phyloP scores from a whole-genome alignment of 2,888 invertebrate genomes.

The Pegoplata infirma region DNA sequence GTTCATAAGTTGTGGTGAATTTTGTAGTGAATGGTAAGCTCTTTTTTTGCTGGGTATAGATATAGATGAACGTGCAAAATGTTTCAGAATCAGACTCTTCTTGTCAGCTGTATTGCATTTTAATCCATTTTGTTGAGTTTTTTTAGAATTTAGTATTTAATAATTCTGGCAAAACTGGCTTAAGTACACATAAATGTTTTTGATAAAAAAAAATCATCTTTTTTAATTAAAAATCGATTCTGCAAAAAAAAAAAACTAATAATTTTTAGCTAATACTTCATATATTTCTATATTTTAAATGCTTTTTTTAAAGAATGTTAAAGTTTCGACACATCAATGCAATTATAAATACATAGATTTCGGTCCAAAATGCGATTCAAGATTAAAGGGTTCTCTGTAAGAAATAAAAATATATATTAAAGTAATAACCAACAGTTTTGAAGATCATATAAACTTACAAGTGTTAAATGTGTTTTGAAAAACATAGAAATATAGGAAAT shows the following conservation, averaged over 20 bases:
- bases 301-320: constrained; percentile 63
- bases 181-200: too few relatives aligned
- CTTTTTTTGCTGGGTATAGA: too few relatives aligned
- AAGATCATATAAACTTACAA: constrained; percentile 33
- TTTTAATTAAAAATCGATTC: too few relatives aligned
- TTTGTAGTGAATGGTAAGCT: too few relatives aligned
- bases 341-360: constrained; percentile 5
- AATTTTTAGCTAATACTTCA: constrained; percentile 28
- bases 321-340: constrained; percentile 20
- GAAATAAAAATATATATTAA: constrained; percentile 1
- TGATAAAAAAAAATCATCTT: too few relatives aligned
- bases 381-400: constrained; percentile 23
- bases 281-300: constrained; percentile 76
- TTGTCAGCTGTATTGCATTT: too few relatives aligned
- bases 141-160: too few relatives aligned
- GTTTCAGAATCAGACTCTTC: too few relatives aligned
- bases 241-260: background rate
- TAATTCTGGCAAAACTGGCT: too few relatives aligned
- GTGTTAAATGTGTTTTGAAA: background rate
- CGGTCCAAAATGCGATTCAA: constrained; percentile 1
- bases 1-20: too few relatives aligned
- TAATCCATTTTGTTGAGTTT: too few relatives aligned
- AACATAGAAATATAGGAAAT: constrained; percentile 48
- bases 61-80: too few relatives aligned
- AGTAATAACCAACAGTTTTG: background rate